Conservation (phyloP, 2,888 invertebrate species). For the Drosophila pseudotakahashii region DNA sequence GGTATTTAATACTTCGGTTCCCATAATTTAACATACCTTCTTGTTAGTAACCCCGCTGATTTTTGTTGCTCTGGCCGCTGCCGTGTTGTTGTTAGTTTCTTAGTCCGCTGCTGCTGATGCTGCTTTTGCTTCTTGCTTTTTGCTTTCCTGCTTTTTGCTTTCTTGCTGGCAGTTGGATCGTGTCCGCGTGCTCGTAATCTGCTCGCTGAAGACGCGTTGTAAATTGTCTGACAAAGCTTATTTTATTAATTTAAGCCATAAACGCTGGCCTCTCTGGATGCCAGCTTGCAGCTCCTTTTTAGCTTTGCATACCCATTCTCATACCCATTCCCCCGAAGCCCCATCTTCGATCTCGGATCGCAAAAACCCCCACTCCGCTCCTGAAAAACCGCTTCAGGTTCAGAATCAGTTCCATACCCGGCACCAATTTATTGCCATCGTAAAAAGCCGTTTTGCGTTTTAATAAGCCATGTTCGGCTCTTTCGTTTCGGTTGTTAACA, state of each 20-base stretch:
- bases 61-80: constrained; percentile 7
- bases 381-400: constrained; percentile 23
- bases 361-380: neutral
- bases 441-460: constrained; percentile 78
- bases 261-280: constrained; percentile 65
- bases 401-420: constrained; percentile 43
- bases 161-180: constrained; percentile 42
- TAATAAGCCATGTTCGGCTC: constrained; percentile 77
- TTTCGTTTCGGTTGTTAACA: constrained; percentile 58
- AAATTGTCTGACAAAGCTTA: constrained; percentile 82
- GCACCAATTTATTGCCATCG: constrained; percentile 75
- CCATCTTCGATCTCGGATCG: constrained; percentile 3
- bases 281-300: constrained; percentile 44
- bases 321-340: neutral
- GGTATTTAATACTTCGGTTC: neutral
- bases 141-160: constrained; percentile 2
- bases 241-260: constrained; percentile 82
- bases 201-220: constrained; percentile 82
- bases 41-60: constrained; percentile 30
- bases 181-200: constrained; percentile 79
- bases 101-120: constrained; percentile 11
- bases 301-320: constrained; percentile 52
- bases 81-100: constrained; percentile 12
- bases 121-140: constrained; percentile 7
- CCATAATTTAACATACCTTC: neutral